Conservation (phyloP, 2,797 vertebrate genomes). For the Brotogeris chrysoptera region DNA sequence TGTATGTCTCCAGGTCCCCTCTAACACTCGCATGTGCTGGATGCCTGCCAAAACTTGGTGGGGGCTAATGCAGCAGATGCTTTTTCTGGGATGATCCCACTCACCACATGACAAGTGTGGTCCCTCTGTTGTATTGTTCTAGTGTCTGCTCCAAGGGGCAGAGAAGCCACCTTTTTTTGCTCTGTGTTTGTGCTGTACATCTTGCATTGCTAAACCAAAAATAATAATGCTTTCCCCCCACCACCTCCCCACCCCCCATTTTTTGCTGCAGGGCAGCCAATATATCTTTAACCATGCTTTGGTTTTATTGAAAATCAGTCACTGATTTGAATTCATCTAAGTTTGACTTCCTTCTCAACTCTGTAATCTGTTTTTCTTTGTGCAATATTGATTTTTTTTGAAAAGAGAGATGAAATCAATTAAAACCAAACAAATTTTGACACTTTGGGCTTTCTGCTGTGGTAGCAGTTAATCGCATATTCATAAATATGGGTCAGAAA, state of each 20-base stretch:
- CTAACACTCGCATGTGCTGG: fast-evolving
- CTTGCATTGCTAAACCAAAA: neutral
- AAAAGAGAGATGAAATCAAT: conserved; percentile 64
- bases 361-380: neutral
- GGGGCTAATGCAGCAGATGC: fast-evolving
- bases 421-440: conserved; percentile 57
- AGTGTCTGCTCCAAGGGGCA: neutral
- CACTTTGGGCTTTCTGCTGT: conserved; percentile 9
- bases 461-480: conserved; percentile 68
- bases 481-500: conserved; percentile 74
- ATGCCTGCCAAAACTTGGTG: neutral
- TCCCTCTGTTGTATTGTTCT: neutral
- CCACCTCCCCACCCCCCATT: neutral
- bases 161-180: neutral
- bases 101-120: fast-evolving
- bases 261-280: neutral
- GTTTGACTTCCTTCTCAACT: neutral
- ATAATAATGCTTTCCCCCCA: neutral
- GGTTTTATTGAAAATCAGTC: neutral
- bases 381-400: neutral
- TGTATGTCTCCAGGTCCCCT: neutral
- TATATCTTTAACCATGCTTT: neutral
- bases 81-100: neutral
- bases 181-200: neutral
- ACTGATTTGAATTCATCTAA: neutral